phyloP scores from a whole-genome alignment of 2,113 vertebrate species.

The Ellobius talpinus region DNA sequence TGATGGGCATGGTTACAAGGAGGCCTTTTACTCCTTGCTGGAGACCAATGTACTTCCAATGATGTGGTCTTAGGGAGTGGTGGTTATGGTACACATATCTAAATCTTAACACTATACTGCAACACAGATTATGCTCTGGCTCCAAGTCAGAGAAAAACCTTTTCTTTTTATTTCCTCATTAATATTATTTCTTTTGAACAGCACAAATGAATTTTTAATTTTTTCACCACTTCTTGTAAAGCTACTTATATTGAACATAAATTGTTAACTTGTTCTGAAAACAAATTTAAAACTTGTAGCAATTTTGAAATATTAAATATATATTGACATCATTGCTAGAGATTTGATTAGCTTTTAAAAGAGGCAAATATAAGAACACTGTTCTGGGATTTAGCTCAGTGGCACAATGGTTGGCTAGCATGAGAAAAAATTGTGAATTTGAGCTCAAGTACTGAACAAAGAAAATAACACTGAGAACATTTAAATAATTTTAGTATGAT shows the following conservation, averaged over 20 bases:
- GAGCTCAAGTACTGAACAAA: neutral
- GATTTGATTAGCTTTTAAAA: neutral
- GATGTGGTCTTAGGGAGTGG: neutral
- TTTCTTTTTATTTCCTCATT: neutral
- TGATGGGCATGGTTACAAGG: too few species aligned
- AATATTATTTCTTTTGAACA: neutral
- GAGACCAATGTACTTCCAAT: neutral
- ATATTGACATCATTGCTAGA: neutral
- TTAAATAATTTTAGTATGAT: neutral
- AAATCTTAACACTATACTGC: neutral
- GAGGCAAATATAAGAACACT: neutral
- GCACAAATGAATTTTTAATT: neutral
- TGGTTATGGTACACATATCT: neutral
- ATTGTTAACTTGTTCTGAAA: neutral
- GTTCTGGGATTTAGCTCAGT: neutral
- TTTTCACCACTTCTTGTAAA: neutral
- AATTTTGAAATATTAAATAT: conserved; percentile 2
- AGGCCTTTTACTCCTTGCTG: neutral
- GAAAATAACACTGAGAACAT: neutral
- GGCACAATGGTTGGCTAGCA: neutral
- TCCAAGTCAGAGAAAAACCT: neutral
- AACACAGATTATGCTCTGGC: neutral
- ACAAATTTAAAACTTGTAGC: neutral
- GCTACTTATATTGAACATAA: neutral
- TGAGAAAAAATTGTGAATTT: neutral